Base-by-base conservation (phyloP, 2,113 vertebrate genomes). In the Apistogramma diplotaenia region DNA sequence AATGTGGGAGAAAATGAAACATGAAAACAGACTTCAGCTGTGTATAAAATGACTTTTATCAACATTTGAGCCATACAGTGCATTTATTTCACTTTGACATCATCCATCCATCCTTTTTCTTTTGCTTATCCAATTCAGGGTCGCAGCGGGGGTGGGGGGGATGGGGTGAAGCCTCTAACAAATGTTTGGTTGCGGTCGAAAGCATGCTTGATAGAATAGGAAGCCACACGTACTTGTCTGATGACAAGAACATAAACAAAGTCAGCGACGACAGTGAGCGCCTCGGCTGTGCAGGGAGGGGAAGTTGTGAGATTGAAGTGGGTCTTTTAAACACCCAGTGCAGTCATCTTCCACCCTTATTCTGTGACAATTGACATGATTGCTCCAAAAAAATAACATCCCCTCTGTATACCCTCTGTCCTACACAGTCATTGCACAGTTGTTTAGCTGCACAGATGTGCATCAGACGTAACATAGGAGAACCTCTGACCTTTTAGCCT, bases 401-500 rank as follows among this genome's bases (percentile, higher is more conserved):
- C 79, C 83, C 61, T 75, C 58, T 83, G 54, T 83, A 10, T 60
- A 74, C 78, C 74, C 86, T 90, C 77, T 81, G 23, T 65, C 54
- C 81, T 51, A 18, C 35, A 65, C n/a, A 5, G 74, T 83, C 73
- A 67, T 18, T 40, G 51, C 40, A 16, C 21, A 76, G 46, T 72
- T 40, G 57, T 60, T 73, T 51, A 53, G 31, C 76, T 57, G 33
- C 79, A 61, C 78, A 56, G 67, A 23, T 79, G 29, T 46, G 56
- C 71, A 89, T 91, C 89, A 94, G 89, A 91, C 54, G 85, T 82
- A 83, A 87, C 87, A 82, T 86, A 82, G 90, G 70, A 72, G 80
- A 81, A 58, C 81, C 78, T 84, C 80, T 92, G 92, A 94, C 95
- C 95, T 90, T 84, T 91, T 62, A 85, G 57, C 87, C 93, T 33